A percentile compares a stretch with the other conserved stretches of the same genome.
Evolutionary conservation across 2,888 invertebrate species (phyloP).

Genomic region (Minunthozetes semirufus): DNA sequence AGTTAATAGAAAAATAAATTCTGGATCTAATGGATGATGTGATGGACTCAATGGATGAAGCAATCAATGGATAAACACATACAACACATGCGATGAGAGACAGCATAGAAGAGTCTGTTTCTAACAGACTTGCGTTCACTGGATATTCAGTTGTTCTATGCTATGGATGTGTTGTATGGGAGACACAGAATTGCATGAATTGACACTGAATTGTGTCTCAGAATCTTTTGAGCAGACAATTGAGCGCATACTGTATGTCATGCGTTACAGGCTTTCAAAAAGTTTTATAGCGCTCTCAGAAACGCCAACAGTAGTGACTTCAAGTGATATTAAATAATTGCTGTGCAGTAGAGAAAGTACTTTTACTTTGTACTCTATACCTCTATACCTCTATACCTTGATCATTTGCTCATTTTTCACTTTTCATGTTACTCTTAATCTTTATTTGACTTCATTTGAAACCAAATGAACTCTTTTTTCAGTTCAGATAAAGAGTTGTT

Average conservation of each 20-base stretch:
- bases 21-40: not conserved
- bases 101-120: not conserved
- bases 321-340: not conserved
- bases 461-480: too few species aligned
- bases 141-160: not conserved
- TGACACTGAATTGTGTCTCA: too few species aligned
- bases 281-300: not conserved
- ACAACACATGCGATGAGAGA: constrained; percentile 4
- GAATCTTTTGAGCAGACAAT: too few species aligned
- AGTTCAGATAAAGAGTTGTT: too few species aligned
- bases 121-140: not conserved
- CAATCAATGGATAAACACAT: constrained; percentile 1
- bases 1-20: constrained; percentile 2
- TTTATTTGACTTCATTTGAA: too few species aligned
- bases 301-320: not conserved
- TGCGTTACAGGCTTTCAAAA: not conserved
- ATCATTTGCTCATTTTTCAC: too few species aligned
- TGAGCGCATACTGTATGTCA: too few species aligned
- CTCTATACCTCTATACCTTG: too few species aligned
- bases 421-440: too few species aligned
- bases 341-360: too few species aligned
- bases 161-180: not conserved
- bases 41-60: not conserved
- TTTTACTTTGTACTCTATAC: too few species aligned
- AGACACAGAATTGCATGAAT: not conserved